phyloP scores from a whole-genome alignment of 2,113 vertebrate species.

The Pterocles orientalis region DNA sequence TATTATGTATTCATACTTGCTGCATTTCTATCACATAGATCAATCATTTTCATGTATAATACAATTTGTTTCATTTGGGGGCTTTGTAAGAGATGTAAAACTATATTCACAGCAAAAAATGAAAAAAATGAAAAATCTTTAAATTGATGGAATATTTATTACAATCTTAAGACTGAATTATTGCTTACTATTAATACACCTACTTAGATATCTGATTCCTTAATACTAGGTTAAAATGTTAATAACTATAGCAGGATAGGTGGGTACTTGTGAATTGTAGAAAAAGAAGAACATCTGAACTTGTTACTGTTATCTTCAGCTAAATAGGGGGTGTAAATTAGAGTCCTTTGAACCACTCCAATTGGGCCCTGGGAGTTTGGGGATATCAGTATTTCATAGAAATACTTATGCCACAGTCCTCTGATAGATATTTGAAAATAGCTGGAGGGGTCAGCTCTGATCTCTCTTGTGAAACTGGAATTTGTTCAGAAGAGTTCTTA shows the following conservation, averaged over 20 bases:
- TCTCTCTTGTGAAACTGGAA: neutral
- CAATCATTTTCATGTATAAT: neutral
- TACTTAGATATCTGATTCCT: neutral
- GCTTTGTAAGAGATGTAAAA: neutral
- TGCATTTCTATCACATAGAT: neutral
- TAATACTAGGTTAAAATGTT: neutral
- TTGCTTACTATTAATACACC: neutral
- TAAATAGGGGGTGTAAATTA: neutral
- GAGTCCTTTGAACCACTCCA: neutral
- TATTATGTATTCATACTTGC: neutral
- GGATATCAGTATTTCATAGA: neutral
- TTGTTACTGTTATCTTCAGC: neutral
- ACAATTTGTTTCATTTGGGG: neutral
- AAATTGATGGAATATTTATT: neutral
- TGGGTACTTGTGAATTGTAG: accelerated
- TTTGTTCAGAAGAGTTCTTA: neutral
- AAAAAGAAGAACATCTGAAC: neutral
- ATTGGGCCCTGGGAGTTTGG: neutral
- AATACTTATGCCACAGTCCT: neutral
- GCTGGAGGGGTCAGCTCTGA: neutral
- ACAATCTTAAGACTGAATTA: neutral
- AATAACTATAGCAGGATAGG: neutral
- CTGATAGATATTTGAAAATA: neutral
- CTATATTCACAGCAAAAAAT: neutral
- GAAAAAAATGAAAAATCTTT: neutral